Evolutionary conservation across 2,888 invertebrate genomes (phyloP), one percentile per base, ranked within the genome.

Genomic region (Caenorhabditis macrosperma): DNA sequence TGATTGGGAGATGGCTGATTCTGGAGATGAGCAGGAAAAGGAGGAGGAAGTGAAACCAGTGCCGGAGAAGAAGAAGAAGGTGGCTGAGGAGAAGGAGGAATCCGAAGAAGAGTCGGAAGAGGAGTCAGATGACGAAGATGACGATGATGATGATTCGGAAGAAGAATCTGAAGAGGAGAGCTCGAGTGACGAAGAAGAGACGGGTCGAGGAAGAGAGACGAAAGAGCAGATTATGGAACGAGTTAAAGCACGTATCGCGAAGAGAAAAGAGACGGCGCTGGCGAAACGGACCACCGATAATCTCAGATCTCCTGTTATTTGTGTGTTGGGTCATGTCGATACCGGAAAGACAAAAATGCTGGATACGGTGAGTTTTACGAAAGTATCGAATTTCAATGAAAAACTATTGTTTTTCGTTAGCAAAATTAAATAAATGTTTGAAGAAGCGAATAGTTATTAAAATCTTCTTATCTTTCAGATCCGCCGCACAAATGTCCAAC

Each of bases 261-360:
- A 93, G 90, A 93, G 94, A 15, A 93, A 94, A 86, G 93, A 93
- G 74, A 94, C 93, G 38, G 94, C 94, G 6, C 94, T 94, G 86
- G 94, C 94, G 85, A 94, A 93, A 72, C 59, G 82, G 80, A 92
- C 93, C 5, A 84, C 93, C 0, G 94, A 95, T 63, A 93, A 93
- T 50, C 93, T 99, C 1, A 93, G 99, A 54, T 96, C 98, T 0
- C 96, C 98, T 0, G 96, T 99, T 1, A 97, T 99, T 0, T 99
- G 98, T 91, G 99, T 99, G 0, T 92, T 99, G 1, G 99, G 99
- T 0, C 99, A 99, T 91, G 99, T 99, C 60, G 99, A 99, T 92
- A 99, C 99, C 0, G 98, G 98, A 74, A 99, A 99, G 93, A 99
- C 99, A 0, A 99, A 99, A 92, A 97, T 99, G 90, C 92, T 99